Evolutionary conservation across 2,113 vertebrate genomes (phyloP).

Genomic region (Deroptyus accipitrinus): DNA sequence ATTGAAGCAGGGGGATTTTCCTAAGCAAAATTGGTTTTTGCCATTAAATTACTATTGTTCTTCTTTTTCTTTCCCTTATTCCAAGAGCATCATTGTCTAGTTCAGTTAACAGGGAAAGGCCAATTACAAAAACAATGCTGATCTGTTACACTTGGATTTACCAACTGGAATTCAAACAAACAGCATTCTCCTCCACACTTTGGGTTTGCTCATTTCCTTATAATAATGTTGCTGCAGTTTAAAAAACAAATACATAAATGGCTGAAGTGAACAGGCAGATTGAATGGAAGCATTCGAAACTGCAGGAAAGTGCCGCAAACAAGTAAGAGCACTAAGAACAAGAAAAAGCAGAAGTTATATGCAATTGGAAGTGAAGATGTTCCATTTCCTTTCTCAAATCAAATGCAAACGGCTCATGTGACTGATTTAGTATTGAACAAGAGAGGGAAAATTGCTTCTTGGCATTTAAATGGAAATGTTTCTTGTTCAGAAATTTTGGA

Average conservation of each 20-base stretch:
- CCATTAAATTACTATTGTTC: conserved; percentile 10
- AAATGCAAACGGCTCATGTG: conserved; percentile 41
- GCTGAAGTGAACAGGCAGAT: neutral
- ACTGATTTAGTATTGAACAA: conserved; percentile 56
- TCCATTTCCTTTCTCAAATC: conserved; percentile 67
- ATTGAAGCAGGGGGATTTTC: conserved; percentile 5
- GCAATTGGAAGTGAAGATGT: conserved; percentile 57
- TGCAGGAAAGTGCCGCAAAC: neutral
- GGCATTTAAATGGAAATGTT: conserved; percentile 64
- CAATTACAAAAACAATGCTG: conserved; percentile 25
- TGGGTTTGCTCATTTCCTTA: neutral
- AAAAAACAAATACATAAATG: neutral
- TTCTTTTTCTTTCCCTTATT: neutral
- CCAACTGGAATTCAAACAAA: neutral
- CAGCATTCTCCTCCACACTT: neutral
- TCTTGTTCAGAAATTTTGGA: conserved; percentile 63
- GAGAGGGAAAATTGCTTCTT: conserved; percentile 48
- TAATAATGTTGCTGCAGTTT: neutral
- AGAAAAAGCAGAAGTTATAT: conserved; percentile 47
- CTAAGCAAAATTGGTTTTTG: neutral
- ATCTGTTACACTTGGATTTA: conserved; percentile 37
- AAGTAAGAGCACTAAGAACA: neutral
- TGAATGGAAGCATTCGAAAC: conserved; percentile 6
- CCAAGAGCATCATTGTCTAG: conserved; percentile 13
- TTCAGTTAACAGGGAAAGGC: conserved; percentile 43